Evolutionary conservation across 2,797 vertebrate species (phyloP), one percentile per base, ranked within the genome.

Genomic region (Scleropages formosus): DNA sequence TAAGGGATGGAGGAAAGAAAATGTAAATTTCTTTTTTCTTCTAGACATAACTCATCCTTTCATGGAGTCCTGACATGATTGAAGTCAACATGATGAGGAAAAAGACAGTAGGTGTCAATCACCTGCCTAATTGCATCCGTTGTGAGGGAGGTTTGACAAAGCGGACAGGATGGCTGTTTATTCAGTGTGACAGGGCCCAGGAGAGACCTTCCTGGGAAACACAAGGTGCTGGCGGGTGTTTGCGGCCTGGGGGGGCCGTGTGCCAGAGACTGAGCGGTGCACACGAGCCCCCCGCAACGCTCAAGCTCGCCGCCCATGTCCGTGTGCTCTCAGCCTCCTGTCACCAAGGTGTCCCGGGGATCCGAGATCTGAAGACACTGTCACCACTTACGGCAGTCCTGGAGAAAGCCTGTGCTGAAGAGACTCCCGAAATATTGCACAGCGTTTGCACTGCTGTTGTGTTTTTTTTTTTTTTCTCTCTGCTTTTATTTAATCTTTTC

Each of bases 1-100:
- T 83, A 79, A 80, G 73, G 81, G 78, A 79, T 78, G 56, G 79
- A 75, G 73, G 80, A 79, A 80, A 81, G 82, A 72, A 78, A 83
- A 84, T 85, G 83, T 82, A 85, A 85, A 84, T 83, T 80, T 71
- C 77, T 81, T 75, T 79, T 76, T 78, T 78, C 75, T 80, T 73
- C 81, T 77, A 74, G 67, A 78, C 72, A 61, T 63, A 82, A 62
- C 78, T 78, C 26, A 31, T 75, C 79, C 70, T 78, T 80, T 82
- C 80, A 74, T 81, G 80, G 73, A 77, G 73, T 78, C 75, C 81
- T 73, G 80, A 73, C 78, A 69, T 82, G 80, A 82, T 79, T 82
- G 80, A 83, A 81, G 82, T 78, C 68, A 78, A 80, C 72, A 72
- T 27, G 67, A 72, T 27, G 67, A 39, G 62, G 74, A 44, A 69